Evolutionary conservation across 2,797 vertebrate species (phyloP).

Genomic region (Microtus agrestis): DNA sequence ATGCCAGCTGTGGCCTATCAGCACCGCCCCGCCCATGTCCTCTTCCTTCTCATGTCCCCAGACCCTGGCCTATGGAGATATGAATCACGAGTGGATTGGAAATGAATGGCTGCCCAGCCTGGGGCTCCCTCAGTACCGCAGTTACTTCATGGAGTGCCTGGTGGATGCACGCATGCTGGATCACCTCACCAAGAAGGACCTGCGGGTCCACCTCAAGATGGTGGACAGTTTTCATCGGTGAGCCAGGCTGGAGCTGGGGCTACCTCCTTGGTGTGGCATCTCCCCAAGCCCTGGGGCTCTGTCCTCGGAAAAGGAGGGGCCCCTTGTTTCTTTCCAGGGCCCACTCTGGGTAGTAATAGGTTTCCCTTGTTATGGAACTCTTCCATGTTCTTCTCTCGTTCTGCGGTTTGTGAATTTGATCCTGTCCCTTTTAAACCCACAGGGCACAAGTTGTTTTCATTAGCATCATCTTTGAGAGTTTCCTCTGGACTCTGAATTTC

Average conservation of each 20-base stretch:
- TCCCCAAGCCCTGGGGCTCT: background rate
- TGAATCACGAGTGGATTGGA: conserved; percentile 95
- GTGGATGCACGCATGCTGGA: conserved; percentile 94
- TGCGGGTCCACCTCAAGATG: conserved; percentile 93
- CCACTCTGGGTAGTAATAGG: background rate
- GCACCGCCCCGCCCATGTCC: background rate
- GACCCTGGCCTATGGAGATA: conserved; percentile 94
- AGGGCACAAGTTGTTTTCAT: background rate
- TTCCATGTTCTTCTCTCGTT: background rate
- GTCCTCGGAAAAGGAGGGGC: background rate
- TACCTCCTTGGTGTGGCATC: accelerated
- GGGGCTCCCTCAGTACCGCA: conserved; percentile 94
- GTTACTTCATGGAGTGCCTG: conserved; percentile 95
- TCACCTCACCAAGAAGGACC: conserved; percentile 94
- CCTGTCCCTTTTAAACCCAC: background rate
- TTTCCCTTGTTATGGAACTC: background rate
- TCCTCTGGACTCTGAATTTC: background rate
- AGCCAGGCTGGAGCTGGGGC: conserved; percentile 44
- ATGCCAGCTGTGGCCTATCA: background rate
- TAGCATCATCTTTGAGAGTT: background rate
- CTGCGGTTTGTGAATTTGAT: background rate
- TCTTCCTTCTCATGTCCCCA: conserved; percentile 76
- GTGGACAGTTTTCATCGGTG: conserved; percentile 95
- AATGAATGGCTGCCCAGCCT: conserved; percentile 94
- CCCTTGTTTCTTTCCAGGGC: background rate